These are phyloP conservation scores for Luscinia luscinia DNA, from an alignment of 2,797 vertebrate genomes.

Conservation along the genomic window DNA sequence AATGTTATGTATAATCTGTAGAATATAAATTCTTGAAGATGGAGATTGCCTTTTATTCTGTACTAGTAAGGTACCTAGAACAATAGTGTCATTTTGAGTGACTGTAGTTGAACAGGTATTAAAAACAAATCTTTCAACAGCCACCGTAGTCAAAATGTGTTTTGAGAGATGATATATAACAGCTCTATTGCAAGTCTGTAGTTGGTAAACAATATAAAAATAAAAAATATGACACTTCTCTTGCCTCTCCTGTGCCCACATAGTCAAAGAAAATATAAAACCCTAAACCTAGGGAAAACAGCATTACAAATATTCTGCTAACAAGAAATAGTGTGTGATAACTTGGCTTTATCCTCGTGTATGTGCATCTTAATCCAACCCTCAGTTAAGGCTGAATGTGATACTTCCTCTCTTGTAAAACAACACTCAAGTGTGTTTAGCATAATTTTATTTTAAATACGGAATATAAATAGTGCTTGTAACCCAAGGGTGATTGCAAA, in stretches of 20 bases:
- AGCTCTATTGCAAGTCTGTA: constrained; percentile 25
- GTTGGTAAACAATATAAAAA: constrained; percentile 60
- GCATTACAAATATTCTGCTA: background rate
- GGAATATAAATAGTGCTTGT: background rate
- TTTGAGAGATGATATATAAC: constrained; percentile 66
- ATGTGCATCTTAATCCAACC: background rate
- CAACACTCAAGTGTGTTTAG: background rate
- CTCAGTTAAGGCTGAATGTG: background rate
- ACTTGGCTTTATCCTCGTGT: background rate
- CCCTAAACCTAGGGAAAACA: constrained; percentile 5
- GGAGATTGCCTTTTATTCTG: background rate
- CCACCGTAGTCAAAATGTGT: constrained; percentile 30
- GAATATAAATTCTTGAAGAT: constrained; percentile 17
- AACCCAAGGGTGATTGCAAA: background rate
- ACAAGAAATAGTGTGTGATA: background rate
- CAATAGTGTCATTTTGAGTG: constrained; percentile 48
- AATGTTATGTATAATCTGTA: background rate
- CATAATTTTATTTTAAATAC: background rate
- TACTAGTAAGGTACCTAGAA: constrained; percentile 6
- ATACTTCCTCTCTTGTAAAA: background rate
- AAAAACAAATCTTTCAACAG: constrained; percentile 64
- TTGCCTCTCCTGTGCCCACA: constrained; percentile 20
- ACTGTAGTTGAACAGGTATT: constrained; percentile 42
- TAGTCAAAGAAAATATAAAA: constrained; percentile 39
- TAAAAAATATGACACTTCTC: constrained; percentile 43